Evolutionary conservation across 2,113 vertebrate species (phyloP), one percentile per base, ranked within the genome.

Genomic region (Sinocyclocheilus rhinocerous): DNA sequence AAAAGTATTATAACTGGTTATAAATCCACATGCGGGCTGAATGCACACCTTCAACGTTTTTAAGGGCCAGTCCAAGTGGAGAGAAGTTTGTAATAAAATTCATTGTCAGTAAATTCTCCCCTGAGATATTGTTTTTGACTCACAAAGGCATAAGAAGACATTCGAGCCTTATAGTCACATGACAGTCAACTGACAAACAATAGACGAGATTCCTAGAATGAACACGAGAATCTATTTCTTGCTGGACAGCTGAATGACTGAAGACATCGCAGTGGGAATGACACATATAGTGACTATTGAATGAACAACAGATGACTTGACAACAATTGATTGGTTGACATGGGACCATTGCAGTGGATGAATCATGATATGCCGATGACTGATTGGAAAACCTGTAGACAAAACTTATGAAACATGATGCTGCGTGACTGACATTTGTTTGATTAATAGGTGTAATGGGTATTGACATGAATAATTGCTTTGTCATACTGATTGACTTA

Each of bases 201-300:
- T 78, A 78, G 52, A 78, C 57, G 76, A 57, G 76, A 78, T 78
- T 78, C 16, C 50, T 12, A 57, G 29, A 55, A 36, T 20, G 52
- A 76, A 57, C 29, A 59, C 0, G 1, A 59, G 18, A 78, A 50
- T 76, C 52, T 55, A 22, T 59, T 36, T 36, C 6, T 55, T 36
- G 29, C 18, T 36, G 16, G 52, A 78, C 50, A 59, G 52, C 24
- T 36, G 52, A 78, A 57, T 78, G 76, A 78, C 26, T 59, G 52
- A 78, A 59, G 76, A 59, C 26, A 57, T 59, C 4, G 6, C 76
- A 24, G 18, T 20, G 50, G 29, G 50, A 78, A 55, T 59, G 76
- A 22, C 18, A 78, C 48, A 78, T 4, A 26, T 5, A 26, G 45
- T 18, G n/a, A 76, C 45, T 26, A 11, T 26, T 76, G n/a, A 50